Evolutionary conservation across 1,140 invertebrate species (phyloP), one percentile per base, ranked within the genome.

Genomic region (Cataglyphis hispanica): DNA sequence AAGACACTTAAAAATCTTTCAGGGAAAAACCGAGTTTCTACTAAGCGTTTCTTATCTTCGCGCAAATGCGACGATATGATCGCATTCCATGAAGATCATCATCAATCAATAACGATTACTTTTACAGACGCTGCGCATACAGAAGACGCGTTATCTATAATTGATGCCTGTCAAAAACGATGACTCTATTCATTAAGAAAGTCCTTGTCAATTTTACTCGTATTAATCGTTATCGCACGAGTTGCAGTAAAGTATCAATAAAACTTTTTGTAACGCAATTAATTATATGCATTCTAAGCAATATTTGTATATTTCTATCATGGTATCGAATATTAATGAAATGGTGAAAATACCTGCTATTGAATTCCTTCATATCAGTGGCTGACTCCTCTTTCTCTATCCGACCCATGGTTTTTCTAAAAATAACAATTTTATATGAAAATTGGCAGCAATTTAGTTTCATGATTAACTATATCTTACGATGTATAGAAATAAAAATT

Each of bases 361-460:
- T 93, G 60, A 94, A 94, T 31, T 94, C 92, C 64, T 91, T 91
- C 93, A 94, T 94, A 3, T 90, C 90, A 81, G 90, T 91, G 2
- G 86, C 92, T 53, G 74, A 85, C 72, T 34, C 80, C 56, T 92
- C 66, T 22, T 89, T 89, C 31, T 90, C 66, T 25, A 84, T 88
- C 46, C 91, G 93, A 69, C 87, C 92, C 93, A 94, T 93, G 84
- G 2, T 72, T 80, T 43, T 80, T 83, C 88, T 92, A 86, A 86
- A 0, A 66, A 63, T 3, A 69, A 60, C 2, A 60, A 60, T 46
- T 60, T 60, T 8, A 22, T 43, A 27, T 53, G 7, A 43, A 40
- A 43, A 27, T 60, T 22, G 0, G 22, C 25, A 37, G 25, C 67
- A 25, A 66, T 77, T 61, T 25, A 27, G 19, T 37, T 4, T 27